Evolutionary conservation across 1,140 invertebrate species (phyloP).

Genomic region (Oncopodura yosiiana): DNA sequence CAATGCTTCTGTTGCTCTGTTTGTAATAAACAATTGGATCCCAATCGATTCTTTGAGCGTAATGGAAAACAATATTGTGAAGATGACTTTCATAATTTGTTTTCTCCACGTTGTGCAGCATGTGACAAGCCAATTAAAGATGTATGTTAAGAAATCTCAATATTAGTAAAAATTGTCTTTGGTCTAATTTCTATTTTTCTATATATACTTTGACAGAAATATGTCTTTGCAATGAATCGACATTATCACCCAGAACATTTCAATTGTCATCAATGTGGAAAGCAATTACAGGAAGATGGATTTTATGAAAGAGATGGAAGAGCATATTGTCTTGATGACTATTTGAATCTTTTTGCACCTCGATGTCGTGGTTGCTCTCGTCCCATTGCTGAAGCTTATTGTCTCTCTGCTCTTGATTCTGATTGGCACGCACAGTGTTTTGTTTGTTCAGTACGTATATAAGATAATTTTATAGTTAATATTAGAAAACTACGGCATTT

Average conservation of each 20-base stretch:
- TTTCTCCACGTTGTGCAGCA: conserved; percentile 54
- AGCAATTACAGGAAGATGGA: conserved; percentile 49
- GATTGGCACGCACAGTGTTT: conserved; percentile 63
- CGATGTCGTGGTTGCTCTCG: conserved; percentile 52
- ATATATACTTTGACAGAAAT: conserved; percentile 45
- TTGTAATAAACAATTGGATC: conserved; percentile 52
- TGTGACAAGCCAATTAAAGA: conserved; percentile 46
- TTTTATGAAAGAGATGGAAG: conserved; percentile 46
- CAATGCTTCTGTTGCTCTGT: conserved; percentile 54
- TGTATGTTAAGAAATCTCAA: conserved; percentile 6
- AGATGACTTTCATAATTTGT: conserved; percentile 54
- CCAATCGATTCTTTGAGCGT: conserved; percentile 56
- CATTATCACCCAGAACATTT: conserved; percentile 60
- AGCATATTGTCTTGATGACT: conserved; percentile 49
- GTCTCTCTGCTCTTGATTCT: conserved; percentile 53
- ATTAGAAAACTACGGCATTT: too few relatives aligned
- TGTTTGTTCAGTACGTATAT: conserved; percentile 49
- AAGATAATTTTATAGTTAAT: too few relatives aligned
- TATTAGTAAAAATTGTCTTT: background rate
- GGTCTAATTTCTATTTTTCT: background rate
- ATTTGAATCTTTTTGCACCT: conserved; percentile 54
- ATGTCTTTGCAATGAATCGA: conserved; percentile 52
- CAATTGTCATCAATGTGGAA: conserved; percentile 51
- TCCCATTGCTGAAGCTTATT: conserved; percentile 52
- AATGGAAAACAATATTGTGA: conserved; percentile 56